These are phyloP conservation scores for Trididemnum miniatum DNA, from an alignment of 23 tunicate species.

Conservation along the genomic window DNA sequence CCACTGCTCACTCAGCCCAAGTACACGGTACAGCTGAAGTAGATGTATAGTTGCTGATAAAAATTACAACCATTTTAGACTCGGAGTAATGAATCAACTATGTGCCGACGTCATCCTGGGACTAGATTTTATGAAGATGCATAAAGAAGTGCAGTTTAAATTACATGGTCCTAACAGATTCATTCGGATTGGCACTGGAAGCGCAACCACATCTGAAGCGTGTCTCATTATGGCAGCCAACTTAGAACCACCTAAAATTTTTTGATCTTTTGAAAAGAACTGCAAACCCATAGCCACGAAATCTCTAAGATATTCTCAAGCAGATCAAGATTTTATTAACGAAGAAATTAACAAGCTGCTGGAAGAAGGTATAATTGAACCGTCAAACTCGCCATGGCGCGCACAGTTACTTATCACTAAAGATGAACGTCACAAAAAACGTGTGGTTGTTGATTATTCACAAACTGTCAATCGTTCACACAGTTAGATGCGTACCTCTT, in stretches of 20 bases:
- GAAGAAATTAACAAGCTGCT: constrained; percentile 4
- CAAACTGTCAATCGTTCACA: constrained; percentile 24
- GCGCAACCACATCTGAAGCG: not conserved
- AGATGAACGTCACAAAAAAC: constrained; percentile 12
- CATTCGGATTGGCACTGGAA: not conserved
- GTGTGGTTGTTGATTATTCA: constrained; percentile 33
- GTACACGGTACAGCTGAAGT: not conserved
- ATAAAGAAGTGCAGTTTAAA: not conserved
- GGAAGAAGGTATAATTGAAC: constrained; percentile 23
- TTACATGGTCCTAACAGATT: not conserved
- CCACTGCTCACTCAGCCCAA: not conserved
- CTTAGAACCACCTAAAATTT: not conserved
- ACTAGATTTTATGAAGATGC: not conserved
- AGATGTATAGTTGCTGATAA: not conserved
- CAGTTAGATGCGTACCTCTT: no score
- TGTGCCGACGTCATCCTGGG: not conserved
- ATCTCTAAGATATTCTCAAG: not conserved
- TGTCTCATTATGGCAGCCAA: constrained; percentile 9
- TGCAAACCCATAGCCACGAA: constrained; percentile 4
- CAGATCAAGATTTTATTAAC: not conserved
- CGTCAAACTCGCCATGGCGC: constrained; percentile 20
- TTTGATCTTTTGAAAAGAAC: not conserved
- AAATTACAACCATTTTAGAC: not conserved
- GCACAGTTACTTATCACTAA: constrained; percentile 21
- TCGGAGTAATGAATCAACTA: not conserved